Evolutionary conservation across 2,797 vertebrate genomes (phyloP), one percentile per base, ranked within the genome.

Genomic region (Hippopotamyrus pictus): DNA sequence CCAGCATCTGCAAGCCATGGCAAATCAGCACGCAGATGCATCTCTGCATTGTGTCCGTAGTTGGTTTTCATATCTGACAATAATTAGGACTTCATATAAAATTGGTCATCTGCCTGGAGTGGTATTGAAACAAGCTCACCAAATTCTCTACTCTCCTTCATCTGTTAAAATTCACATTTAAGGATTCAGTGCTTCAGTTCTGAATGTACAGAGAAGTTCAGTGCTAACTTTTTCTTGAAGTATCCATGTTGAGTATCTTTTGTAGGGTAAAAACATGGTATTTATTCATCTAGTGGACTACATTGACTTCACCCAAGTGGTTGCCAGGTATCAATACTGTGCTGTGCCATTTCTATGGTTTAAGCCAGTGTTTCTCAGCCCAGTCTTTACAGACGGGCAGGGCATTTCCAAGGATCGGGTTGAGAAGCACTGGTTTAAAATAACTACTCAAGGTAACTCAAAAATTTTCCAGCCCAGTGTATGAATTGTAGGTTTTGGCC

Each of bases 11-110:
- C 79, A 62, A 44, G 53, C 54, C 88, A 12, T 85, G 19, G 41
- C 88, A 48, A 33, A 88, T 88, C 88, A 65, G 44, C 11, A 37
- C 17, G 22, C 88, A 29, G 88, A n/a, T 85, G 88, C 19, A 48
- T 51, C 29, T 85, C 37, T 50, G 53, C 37, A 46, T 19, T 17
- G 54, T 89, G 69, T 83, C 25, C 1, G 4, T 73, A 89, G 79
- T 83, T 53, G 29, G 12, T 25, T 65, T 19, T 50, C 54, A 85
- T 59, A 79, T 37, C 57, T 17, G 25, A 82, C 41, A 82, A 82
- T 82, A n/a, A n/a, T 82, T 82, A 44, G 5, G 76, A 46, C 41
- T 82, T 44, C 17, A 82, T 82, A 82, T 82, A 46, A 82, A 82
- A 82, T 82, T 57, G 17, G 44, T 82, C 54, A 48, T 85, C 37